Evolutionary conservation across 2,113 vertebrate species (phyloP), one percentile per base, ranked within the genome.

Genomic region (Typhlomys cinereus): DNA sequence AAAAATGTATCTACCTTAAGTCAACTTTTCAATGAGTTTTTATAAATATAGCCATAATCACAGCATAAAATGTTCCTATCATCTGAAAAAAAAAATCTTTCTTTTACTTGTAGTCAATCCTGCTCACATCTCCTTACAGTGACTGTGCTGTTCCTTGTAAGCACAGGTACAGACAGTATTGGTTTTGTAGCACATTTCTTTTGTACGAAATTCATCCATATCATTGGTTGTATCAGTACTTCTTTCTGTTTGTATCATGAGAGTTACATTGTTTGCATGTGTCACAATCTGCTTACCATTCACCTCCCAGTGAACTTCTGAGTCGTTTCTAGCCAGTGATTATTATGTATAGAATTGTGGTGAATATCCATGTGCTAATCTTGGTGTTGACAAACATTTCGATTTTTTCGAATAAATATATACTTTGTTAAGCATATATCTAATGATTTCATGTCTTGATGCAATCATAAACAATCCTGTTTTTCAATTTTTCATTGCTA

Each of bases 401-500:
- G 44, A 86, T 87, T 75, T 90, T 92, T 59, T 95, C 69, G 12
- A 34, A 86, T 69, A 74, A 62, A 69, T 61, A 73, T 39, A 62
- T 34, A 80, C 75, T 59, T 91, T 80, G 15, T 71, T 61, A 80
- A 71, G 67, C 74, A 84, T 81, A 27, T 71, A 52, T 54, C n/a
- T 25, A 29, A 88, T 39, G 66, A 61, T 34, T 92, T 89, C 46
- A 50, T 85, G 4, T 75, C n/a, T 79, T 84, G 6, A 61, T 87
- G 36, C 7, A 75, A 48, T 66, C 50, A 17, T 27, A 89, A 73
- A 44, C 79, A 54, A 18, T 64, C 9, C 0, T 85, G 7, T 79
- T 94, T 92, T 86, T 36, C 41, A 36, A 74, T 13, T 34, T 84
- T 50, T 52, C 70, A 39, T 54, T 75, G 31, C 2, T 69, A 44